Conservation (phyloP, 2,888 invertebrate species). For the Drosophila cognata region DNA sequence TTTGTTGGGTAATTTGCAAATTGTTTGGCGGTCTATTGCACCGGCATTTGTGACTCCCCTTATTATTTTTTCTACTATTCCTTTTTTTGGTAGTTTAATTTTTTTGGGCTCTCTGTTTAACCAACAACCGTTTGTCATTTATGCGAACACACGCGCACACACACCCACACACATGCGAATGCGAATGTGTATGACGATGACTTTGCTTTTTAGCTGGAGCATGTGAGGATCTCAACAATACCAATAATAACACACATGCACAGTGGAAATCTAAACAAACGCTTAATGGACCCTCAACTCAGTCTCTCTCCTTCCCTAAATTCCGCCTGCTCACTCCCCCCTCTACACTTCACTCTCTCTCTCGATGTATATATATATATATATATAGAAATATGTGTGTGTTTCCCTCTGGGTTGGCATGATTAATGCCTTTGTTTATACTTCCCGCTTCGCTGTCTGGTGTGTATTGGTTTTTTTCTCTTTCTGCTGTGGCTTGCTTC, state of each 20-base stretch:
- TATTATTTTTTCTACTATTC: constrained; percentile 11
- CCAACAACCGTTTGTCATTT: constrained; percentile 67
- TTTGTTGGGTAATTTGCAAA: constrained; percentile 29
- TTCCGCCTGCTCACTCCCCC: constrained; percentile 4
- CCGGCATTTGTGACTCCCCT: constrained; percentile 14
- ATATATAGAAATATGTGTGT: not conserved
- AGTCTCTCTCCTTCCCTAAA: constrained; percentile 22
- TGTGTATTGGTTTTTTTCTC: constrained; percentile 15
- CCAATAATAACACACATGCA: constrained; percentile 8
- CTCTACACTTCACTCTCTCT: not conserved
- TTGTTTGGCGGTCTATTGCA: constrained; percentile 40
- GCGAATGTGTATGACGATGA: constrained; percentile 34
- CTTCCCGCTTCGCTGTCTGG: constrained; percentile 58
- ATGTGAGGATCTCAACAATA: constrained; percentile 24
- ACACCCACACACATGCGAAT: not conserved
- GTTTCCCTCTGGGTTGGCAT: constrained; percentile 60
- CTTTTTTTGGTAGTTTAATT: constrained; percentile 36
- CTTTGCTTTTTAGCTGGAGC: constrained; percentile 56
- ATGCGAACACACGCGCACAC: constrained; percentile 42
- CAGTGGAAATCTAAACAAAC: constrained; percentile 46
- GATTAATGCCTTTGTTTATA: constrained; percentile 79
- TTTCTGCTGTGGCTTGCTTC: constrained; percentile 1
- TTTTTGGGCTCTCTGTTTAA: constrained; percentile 41
- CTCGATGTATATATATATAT: constrained; percentile 3
- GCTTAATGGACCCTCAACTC: constrained; percentile 64